Conservation (phyloP, 2,888 invertebrate genomes). For the Branchinecta sandiegonensis region DNA sequence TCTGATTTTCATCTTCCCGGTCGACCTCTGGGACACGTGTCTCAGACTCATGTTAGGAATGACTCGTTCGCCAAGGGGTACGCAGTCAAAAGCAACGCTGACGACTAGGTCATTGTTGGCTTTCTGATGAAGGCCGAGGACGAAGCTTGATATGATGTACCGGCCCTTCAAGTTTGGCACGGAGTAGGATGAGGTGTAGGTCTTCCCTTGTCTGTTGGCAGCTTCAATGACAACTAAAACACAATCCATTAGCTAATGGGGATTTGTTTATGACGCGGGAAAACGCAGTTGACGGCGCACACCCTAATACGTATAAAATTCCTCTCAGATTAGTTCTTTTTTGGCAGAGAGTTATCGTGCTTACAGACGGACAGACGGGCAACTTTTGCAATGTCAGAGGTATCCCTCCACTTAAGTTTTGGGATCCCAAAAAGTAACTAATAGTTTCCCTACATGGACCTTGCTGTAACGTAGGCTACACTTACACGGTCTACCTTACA, state of each 20-base stretch:
- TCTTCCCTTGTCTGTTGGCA: constrained; percentile 11
- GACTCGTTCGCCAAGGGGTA: neutral
- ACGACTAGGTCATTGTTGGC: neutral
- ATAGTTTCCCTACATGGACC: no score
- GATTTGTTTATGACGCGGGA: no score
- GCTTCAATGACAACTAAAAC: constrained; percentile 14
- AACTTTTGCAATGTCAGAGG: no score
- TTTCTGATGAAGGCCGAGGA: neutral
- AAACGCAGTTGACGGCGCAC: no score
- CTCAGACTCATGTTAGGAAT: neutral
- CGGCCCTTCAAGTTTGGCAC: constrained; percentile 7
- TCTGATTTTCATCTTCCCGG: neutral
- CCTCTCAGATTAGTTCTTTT: no score
- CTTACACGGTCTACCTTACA: no score
- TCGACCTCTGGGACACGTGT: neutral
- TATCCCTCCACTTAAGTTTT: no score
- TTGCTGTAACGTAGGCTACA: no score
- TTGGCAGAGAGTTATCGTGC: no score
- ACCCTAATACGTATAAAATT: no score
- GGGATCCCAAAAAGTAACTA: no score
- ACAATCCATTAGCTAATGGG: neutral
- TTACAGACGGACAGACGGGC: no score
- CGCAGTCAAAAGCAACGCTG: neutral
- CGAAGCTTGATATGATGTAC: constrained; percentile 8
- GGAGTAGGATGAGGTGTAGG: constrained; percentile 1